Evolutionary conservation across 2,797 vertebrate genomes (phyloP).

Genomic region (Serranus cabrilla): DNA sequence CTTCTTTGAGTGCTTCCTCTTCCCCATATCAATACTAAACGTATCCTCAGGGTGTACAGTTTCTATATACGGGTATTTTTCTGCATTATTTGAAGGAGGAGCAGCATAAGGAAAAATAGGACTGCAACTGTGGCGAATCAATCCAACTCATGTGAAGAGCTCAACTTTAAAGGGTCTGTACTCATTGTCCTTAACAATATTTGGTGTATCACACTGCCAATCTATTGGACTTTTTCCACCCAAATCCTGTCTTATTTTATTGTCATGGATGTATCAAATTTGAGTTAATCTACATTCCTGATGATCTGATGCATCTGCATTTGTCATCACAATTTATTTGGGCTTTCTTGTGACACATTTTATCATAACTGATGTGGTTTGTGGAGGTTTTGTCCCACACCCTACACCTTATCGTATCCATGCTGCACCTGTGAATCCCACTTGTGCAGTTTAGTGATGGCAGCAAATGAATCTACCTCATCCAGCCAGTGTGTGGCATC

Average conservation of each 20-base stretch:
- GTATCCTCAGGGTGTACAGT: conserved; percentile 87
- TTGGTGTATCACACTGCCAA: conserved; percentile 28
- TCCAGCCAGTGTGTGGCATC: conserved; percentile 56
- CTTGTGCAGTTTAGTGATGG: conserved; percentile 43
- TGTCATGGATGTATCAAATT: conserved; percentile 18
- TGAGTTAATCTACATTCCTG: conserved; percentile 59
- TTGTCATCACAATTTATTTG: conserved; percentile 27
- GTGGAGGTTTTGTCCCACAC: conserved; percentile 8
- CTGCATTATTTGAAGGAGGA: conserved; percentile 72
- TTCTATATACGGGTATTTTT: conserved; percentile 89
- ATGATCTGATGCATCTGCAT: conserved; percentile 9
- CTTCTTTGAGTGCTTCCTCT: conserved; percentile 62
- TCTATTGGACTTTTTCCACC: not conserved
- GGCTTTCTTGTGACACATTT: conserved; percentile 10
- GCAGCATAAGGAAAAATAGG: conserved; percentile 47
- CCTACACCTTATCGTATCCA: conserved; percentile 15
- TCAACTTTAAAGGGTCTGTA: conserved; percentile 12
- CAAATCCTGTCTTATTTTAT: not conserved
- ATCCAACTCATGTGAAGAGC: conserved; percentile 57
- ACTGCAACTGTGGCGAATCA: conserved; percentile 67
- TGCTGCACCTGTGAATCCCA: conserved; percentile 20
- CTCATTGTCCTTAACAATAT: conserved; percentile 14
- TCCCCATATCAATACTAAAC: conserved; percentile 67
- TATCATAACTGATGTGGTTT: conserved; percentile 14
- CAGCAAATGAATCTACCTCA: conserved; percentile 86